Evolutionary conservation across 2,888 invertebrate species (phyloP).

Genomic region (Phaonia tiefii): DNA sequence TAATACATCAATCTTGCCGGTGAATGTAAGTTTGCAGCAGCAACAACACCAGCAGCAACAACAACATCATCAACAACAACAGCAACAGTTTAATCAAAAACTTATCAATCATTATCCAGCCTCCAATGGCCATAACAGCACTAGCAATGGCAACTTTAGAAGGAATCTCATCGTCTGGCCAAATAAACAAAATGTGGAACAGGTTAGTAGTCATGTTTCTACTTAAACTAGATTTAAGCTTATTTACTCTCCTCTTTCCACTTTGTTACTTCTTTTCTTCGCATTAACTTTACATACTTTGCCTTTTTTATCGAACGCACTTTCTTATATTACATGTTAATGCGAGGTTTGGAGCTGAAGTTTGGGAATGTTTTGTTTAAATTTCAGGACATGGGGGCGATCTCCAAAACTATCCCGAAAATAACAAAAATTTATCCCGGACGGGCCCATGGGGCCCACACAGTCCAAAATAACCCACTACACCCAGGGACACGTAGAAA

Average conservation of each 20-base stretch:
- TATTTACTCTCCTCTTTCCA: constrained; percentile 67
- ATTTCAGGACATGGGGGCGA: too few relatives aligned
- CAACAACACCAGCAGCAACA: constrained; percentile 65
- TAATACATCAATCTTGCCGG: constrained; percentile 55
- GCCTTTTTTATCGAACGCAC: background rate
- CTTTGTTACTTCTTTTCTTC: constrained; percentile 71
- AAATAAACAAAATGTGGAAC: constrained; percentile 70
- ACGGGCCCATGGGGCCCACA: too few relatives aligned
- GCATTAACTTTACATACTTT: constrained; percentile 14
- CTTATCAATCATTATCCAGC: constrained; percentile 47
- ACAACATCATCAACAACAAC: constrained; percentile 15
- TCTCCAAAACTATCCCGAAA: too few relatives aligned
- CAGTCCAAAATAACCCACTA: too few relatives aligned
- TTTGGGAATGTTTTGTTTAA: too few relatives aligned
- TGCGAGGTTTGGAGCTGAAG: too few relatives aligned
- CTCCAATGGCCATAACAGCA: constrained; percentile 55
- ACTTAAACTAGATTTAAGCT: constrained; percentile 69
- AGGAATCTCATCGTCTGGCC: constrained; percentile 69
- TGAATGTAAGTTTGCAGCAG: constrained; percentile 45
- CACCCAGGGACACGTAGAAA: too few relatives aligned
- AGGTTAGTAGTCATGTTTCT: constrained; percentile 75
- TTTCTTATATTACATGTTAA: too few relatives aligned
- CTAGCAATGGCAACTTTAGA: constrained; percentile 67
- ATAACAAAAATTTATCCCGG: too few relatives aligned
- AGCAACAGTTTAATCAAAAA: constrained; percentile 53